Conservation (phyloP, 1,140 invertebrate species). For the Eumeta japonica region DNA sequence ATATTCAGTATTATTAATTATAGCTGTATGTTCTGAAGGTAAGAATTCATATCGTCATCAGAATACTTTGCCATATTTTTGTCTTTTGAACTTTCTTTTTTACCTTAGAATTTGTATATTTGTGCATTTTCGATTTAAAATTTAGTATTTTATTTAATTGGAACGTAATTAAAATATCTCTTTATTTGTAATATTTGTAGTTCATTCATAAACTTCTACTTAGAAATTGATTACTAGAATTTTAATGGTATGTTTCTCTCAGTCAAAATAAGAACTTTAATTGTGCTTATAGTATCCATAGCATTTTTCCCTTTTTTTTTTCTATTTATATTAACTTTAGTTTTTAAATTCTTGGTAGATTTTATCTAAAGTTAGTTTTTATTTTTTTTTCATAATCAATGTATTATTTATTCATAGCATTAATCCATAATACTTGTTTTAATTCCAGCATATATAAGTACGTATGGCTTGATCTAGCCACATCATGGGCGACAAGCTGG, state of each 20-base stretch:
- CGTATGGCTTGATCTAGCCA: slow-evolving; percentile 1
- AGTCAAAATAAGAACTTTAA: neutral
- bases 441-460: neutral
- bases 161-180: slow-evolving; percentile 1
- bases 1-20: slow-evolving; percentile 17
- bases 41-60: slow-evolving; percentile 20
- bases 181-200: slow-evolving; percentile 4
- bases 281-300: too few relatives aligned
- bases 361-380: slow-evolving; percentile 12
- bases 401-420: slow-evolving; percentile 31
- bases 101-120: slow-evolving; percentile 4
- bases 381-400: slow-evolving; percentile 13
- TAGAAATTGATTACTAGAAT: slow-evolving; percentile 2
- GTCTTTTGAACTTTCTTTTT: slow-evolving; percentile 31
- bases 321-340: neutral
- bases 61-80: slow-evolving; percentile 49
- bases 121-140: neutral
- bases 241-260: neutral
- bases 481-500: slow-evolving; percentile 71
- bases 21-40: slow-evolving; percentile 31
- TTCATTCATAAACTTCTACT: slow-evolving; percentile 2
- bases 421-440: slow-evolving; percentile 5
- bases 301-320: neutral
- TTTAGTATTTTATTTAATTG: slow-evolving; percentile 3
- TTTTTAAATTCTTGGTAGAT: slow-evolving; percentile 10